Percentiles rank a stretch among this genome's conserved stretches.
phyloP scores from a whole-genome alignment of 2,888 invertebrate genomes.

The Taenaris catops region DNA sequence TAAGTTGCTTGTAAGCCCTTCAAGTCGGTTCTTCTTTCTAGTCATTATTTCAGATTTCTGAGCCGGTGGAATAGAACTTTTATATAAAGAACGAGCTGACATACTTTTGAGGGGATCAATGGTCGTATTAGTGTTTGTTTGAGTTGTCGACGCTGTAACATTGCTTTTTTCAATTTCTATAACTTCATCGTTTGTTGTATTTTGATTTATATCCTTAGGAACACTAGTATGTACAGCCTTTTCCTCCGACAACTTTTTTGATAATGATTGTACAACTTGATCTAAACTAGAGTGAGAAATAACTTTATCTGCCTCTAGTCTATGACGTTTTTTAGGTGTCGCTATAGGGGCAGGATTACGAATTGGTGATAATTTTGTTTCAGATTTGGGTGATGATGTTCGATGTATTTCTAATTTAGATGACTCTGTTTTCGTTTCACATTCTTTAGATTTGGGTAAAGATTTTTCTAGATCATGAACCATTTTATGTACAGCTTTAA shows the following conservation, averaged over 20 bases:
- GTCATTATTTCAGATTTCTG: slow-evolving; percentile 80
- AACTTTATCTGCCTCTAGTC: slow-evolving; percentile 81
- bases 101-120: slow-evolving; percentile 68
- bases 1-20: slow-evolving; percentile 79
- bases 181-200: slow-evolving; percentile 45
- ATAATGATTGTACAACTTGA: slow-evolving; percentile 69
- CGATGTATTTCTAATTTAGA: slow-evolving; percentile 48
- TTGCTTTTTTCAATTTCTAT: slow-evolving; percentile 41
- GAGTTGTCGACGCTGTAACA: slow-evolving; percentile 30
- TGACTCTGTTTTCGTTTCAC: slow-evolving; percentile 46
- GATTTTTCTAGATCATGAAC: slow-evolving; percentile 67
- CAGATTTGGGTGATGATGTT: slow-evolving; percentile 56
- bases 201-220: slow-evolving; percentile 50
- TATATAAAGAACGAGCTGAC: slow-evolving; percentile 70
- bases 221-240: slow-evolving; percentile 35
- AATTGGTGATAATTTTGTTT: slow-evolving; percentile 52
- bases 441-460: slow-evolving; percentile 60
- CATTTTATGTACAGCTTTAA: slow-evolving; percentile 72
- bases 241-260: slow-evolving; percentile 68
- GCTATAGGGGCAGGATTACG: slow-evolving; percentile 73
- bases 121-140: slow-evolving; percentile 33
- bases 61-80: slow-evolving; percentile 67
- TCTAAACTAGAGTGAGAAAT: slow-evolving; percentile 58
- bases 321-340: slow-evolving; percentile 87
- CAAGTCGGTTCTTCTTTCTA: slow-evolving; percentile 82